Conservation (phyloP, 2,888 invertebrate genomes). For the Boloria selene region DNA sequence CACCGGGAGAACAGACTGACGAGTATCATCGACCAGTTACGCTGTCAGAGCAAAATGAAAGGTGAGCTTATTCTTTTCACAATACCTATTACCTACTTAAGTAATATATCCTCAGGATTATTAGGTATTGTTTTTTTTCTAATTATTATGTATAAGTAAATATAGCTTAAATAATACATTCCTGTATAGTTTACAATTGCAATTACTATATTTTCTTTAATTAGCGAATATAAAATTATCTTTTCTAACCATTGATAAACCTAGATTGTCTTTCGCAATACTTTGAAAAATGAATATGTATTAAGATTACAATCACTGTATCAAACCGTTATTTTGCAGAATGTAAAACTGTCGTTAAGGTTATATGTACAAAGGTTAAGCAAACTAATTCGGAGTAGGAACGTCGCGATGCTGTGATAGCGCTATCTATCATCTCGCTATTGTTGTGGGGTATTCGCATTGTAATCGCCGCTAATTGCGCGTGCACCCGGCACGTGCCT, state of each 20-base stretch:
- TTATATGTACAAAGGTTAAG: conserved; percentile 40
- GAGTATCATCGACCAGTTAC: conserved; percentile 75
- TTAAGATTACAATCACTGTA: background rate
- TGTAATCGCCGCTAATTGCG: conserved; percentile 49
- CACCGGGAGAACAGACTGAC: conserved; percentile 71
- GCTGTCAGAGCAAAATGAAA: conserved; percentile 70
- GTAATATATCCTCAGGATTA: too few relatives aligned
- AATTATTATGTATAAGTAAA: background rate
- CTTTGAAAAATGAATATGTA: too few relatives aligned
- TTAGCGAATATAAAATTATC: too few relatives aligned
- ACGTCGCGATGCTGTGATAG: conserved; percentile 67
- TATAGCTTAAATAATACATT: too few relatives aligned
- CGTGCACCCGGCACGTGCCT: conserved; percentile 49
- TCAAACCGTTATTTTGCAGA: conserved; percentile 8
- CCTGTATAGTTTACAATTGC: too few relatives aligned
- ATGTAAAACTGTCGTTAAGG: conserved; percentile 33
- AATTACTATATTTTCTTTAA: too few relatives aligned
- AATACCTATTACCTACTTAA: too few relatives aligned
- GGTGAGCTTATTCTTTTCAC: conserved; percentile 51
- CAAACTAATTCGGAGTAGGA: conserved; percentile 42
- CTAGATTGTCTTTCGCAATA: too few relatives aligned
- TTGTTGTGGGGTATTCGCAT: conserved; percentile 53
- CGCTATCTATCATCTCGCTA: conserved; percentile 63
- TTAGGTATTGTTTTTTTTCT: background rate
- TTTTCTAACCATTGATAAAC: too few relatives aligned